Conservation (phyloP, 2,797 vertebrate genomes). For the Glyptemys insculpta region DNA sequence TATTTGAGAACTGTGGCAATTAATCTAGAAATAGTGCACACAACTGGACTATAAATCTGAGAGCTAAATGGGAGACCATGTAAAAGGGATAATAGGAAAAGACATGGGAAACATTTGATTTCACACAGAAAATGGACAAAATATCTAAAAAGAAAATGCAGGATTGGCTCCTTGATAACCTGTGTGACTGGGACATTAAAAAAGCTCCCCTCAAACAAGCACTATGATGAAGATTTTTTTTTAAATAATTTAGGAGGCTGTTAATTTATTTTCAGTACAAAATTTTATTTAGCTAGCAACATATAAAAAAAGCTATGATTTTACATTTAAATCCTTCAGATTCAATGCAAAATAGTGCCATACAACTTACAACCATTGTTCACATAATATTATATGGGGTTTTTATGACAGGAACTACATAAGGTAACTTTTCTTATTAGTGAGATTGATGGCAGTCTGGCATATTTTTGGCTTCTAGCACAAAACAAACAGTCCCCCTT, state of each 20-base stretch:
- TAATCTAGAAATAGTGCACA: background rate
- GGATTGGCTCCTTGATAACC: background rate
- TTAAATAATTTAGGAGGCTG: background rate
- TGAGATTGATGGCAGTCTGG: background rate
- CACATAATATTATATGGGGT: background rate
- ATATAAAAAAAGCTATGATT: background rate
- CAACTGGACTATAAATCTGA: background rate
- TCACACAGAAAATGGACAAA: background rate
- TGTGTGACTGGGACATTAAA: background rate
- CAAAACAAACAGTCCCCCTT: background rate
- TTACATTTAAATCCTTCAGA: background rate
- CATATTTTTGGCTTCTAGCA: background rate
- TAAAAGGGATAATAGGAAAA: background rate
- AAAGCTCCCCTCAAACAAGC: background rate
- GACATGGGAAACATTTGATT: background rate
- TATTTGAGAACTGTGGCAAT: background rate
- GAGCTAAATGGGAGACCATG: accelerated
- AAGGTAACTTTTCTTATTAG: background rate
- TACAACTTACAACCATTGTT: background rate
- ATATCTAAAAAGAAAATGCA: background rate
- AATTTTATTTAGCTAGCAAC: background rate
- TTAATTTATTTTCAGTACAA: background rate
- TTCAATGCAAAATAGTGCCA: background rate
- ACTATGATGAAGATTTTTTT: background rate
- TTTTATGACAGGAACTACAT: background rate